phyloP scores from a whole-genome alignment of 2,888 invertebrate species.

The Ferdinandea cuprea region DNA sequence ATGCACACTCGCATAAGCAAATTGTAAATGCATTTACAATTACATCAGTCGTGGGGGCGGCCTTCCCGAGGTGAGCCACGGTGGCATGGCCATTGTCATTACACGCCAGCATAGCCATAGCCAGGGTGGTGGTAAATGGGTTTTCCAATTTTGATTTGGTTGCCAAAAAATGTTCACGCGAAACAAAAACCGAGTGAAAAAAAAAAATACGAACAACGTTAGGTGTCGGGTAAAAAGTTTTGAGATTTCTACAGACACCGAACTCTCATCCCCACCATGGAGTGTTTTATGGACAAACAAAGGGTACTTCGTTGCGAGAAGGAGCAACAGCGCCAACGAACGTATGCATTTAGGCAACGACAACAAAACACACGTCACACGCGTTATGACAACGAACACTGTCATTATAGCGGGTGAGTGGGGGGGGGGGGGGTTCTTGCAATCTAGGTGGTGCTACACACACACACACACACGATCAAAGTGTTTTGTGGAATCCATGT shows the following conservation, averaged over 20 bases:
- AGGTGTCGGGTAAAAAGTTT: constrained; percentile 45
- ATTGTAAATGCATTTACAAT: constrained; percentile 75
- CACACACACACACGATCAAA: constrained; percentile 49
- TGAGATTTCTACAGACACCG: constrained; percentile 22
- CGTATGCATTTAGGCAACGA: constrained; percentile 60
- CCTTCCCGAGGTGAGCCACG: constrained; percentile 18
- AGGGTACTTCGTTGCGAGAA: constrained; percentile 34
- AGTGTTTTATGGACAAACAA: constrained; percentile 64
- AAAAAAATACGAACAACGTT: constrained; percentile 8
- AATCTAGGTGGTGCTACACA: constrained; percentile 47
- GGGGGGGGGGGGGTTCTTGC: too few species aligned
- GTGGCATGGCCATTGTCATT: constrained; percentile 58
- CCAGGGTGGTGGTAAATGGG: constrained; percentile 65
- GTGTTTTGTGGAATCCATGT: constrained; percentile 70
- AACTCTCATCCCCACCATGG: neutral
- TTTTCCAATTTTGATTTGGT: constrained; percentile 71
- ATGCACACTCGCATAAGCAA: constrained; percentile 52
- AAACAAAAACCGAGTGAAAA: constrained; percentile 15
- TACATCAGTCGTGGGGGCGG: constrained; percentile 55
- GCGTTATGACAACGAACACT: constrained; percentile 69
- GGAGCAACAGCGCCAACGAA: constrained; percentile 61
- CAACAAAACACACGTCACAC: constrained; percentile 68
- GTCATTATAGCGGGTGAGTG: constrained; percentile 65
- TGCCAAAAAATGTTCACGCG: constrained; percentile 57
- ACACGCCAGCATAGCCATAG: constrained; percentile 34